Evolutionary conservation across 2,797 vertebrate species (phyloP).

Genomic region (Labeo calbasu): DNA sequence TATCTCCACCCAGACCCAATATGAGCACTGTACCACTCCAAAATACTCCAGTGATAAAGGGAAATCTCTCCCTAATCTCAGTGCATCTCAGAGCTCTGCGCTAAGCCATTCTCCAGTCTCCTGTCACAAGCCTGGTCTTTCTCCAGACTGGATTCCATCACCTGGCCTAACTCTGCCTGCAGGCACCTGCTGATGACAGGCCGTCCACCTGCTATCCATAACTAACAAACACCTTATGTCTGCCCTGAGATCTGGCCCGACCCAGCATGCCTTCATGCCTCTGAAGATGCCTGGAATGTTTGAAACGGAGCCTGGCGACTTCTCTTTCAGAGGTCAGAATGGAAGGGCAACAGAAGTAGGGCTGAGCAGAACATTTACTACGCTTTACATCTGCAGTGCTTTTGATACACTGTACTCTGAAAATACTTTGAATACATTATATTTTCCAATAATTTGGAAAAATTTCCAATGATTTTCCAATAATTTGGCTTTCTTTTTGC

Average conservation of each 20-base stretch:
- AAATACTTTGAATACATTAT: not conserved
- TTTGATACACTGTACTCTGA: not conserved
- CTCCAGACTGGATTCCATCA: constrained; percentile 63
- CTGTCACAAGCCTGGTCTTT: constrained; percentile 60
- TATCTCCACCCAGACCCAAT: constrained; percentile 23
- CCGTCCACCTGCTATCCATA: constrained; percentile 66
- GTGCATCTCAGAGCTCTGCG: constrained; percentile 4
- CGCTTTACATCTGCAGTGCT: not conserved
- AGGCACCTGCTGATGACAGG: constrained; percentile 61
- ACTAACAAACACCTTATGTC: constrained; percentile 53
- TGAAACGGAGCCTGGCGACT: constrained; percentile 10
- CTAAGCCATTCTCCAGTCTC: not conserved
- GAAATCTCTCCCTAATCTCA: constrained; percentile 1
- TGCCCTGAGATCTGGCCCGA: constrained; percentile 32
- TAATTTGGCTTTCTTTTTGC: too few species aligned
- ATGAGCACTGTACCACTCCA: constrained; percentile 10
- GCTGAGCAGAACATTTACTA: not conserved
- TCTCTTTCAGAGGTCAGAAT: constrained; percentile 33
- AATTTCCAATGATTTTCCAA: too few species aligned
- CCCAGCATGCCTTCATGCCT: constrained; percentile 28
- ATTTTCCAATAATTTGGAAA: too few species aligned
- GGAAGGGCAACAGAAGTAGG: constrained; percentile 12
- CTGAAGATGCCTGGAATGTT: constrained; percentile 38
- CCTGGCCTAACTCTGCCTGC: constrained; percentile 54
- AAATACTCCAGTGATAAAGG: not conserved